Evolutionary conservation across 2,113 vertebrate genomes (phyloP), one percentile per base, ranked within the genome.

Genomic region (Bostrychus sinensis): DNA sequence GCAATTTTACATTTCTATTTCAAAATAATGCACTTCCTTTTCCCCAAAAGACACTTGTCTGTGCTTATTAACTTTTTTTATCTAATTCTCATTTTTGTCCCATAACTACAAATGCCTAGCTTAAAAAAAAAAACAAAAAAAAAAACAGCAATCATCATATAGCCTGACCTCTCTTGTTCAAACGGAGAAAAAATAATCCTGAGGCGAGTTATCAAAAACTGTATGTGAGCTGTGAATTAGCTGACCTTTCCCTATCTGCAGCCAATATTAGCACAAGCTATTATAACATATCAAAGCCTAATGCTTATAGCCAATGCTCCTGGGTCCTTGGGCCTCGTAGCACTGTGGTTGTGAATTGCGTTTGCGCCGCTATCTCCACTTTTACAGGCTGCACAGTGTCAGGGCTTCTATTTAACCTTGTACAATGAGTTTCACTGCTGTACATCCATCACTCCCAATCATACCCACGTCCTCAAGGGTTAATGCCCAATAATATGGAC

Each of bases 261-360:
- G 74, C 62, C 81, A 86, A 86, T 87, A 84, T 88, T 86, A 88
- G 74, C 81, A 62, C 72, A 77, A 63, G 78, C 76, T 78, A 86
- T 84, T 86, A 86, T 75, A 76, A 71, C 68, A 65, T 79, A 83
- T 89, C 84, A 87, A 80, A 85, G 64, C 63, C 58, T 83, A 80
- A 84, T 81, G 77, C 81, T 85, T 70, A 79, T 74, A 75, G 68
- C 71, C 66, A 62, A 54, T 68, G 74, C 77, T 72, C 63, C 56
- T 53, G 72, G 82, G 60, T 84, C 64, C 79, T 71, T 28, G 36
- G 77, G 59, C 60, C 61, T 75, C 48, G 19, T 43, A 68, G 70
- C 26, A 16, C 45, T 74, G 23, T 22, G 10, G 56, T 38, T 67
- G 62, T 60, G 74, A 69, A 80, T 53, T 63, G 73, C 55, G 14